A percentile compares a stretch with the other conserved stretches of the same genome.
phyloP scores from a whole-genome alignment of 1,140 invertebrate genomes.

The Drosophila kurseongensis region DNA sequence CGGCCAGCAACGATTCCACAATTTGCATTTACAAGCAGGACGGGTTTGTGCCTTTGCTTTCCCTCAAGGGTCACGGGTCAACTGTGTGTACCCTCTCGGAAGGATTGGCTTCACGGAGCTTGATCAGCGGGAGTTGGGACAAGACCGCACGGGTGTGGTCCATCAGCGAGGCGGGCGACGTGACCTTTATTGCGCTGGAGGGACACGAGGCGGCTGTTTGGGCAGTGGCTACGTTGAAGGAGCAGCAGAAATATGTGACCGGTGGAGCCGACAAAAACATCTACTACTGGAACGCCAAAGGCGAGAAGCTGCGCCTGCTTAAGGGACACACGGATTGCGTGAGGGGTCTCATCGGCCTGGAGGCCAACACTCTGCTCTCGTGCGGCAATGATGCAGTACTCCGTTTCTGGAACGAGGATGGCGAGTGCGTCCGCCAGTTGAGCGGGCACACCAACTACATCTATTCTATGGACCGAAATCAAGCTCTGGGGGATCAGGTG shows the following conservation, averaged over 20 bases:
- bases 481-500: conserved; percentile 86
- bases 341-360: conserved; percentile 89
- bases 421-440: conserved; percentile 91
- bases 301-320: conserved; percentile 81
- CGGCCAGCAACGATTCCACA: conserved; percentile 94
- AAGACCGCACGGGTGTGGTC: conserved; percentile 93
- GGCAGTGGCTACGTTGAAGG: conserved; percentile 89
- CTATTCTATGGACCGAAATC: conserved; percentile 87
- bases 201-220: conserved; percentile 96
- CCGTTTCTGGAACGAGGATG: conserved; percentile 91
- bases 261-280: conserved; percentile 96
- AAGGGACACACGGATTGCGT: conserved; percentile 96
- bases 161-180: conserved; percentile 85
- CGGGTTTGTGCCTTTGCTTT: conserved; percentile 87
- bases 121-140: conserved; percentile 94
- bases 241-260: conserved; percentile 89
- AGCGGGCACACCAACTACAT: conserved; percentile 93
- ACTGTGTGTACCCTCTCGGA: conserved; percentile 87
- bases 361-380: conserved; percentile 91
- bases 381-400: conserved; percentile 96
- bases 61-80: conserved; percentile 92
- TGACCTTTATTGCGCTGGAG: conserved; percentile 86
- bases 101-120: conserved; percentile 84
- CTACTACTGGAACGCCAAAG: conserved; percentile 90
- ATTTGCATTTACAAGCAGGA: conserved; percentile 91